Evolutionary conservation across 1,140 invertebrate species (phyloP).

Genomic region (Caenorhabditis inopinata): DNA sequence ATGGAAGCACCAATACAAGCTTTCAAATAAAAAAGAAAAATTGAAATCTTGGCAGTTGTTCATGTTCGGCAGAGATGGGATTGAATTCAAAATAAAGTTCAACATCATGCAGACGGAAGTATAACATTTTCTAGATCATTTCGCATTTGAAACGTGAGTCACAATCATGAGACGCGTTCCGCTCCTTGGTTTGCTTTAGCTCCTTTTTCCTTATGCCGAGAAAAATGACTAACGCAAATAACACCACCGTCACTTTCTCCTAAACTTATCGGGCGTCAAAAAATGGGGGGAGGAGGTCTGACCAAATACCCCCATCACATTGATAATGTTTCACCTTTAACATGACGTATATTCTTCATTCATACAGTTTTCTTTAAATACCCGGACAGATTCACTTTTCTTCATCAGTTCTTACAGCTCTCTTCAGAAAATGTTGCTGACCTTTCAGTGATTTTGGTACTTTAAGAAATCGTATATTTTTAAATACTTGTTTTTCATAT

Average conservation of each 20-base stretch:
- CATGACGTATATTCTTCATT: background rate
- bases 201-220: background rate
- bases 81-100: background rate
- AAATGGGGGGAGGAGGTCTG: background rate
- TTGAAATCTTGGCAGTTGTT: too few species aligned
- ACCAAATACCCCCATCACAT: background rate
- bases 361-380: background rate
- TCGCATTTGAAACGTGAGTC: background rate
- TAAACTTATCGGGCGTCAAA: conserved; percentile 21
- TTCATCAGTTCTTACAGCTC: background rate
- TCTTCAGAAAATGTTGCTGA: background rate
- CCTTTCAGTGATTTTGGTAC: too few species aligned
- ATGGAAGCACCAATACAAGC: too few species aligned
- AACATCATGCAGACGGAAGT: background rate
- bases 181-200: background rate
- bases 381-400: background rate
- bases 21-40: too few species aligned
- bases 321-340: background rate
- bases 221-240: conserved; percentile 8
- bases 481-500: background rate
- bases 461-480: too few species aligned
- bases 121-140: conserved; percentile 14
- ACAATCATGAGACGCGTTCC: background rate
- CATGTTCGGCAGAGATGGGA: too few species aligned
- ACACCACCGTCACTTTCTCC: background rate